Evolutionary conservation across 2,797 vertebrate species (phyloP).

Genomic region (Geotrypetes seraphini): DNA sequence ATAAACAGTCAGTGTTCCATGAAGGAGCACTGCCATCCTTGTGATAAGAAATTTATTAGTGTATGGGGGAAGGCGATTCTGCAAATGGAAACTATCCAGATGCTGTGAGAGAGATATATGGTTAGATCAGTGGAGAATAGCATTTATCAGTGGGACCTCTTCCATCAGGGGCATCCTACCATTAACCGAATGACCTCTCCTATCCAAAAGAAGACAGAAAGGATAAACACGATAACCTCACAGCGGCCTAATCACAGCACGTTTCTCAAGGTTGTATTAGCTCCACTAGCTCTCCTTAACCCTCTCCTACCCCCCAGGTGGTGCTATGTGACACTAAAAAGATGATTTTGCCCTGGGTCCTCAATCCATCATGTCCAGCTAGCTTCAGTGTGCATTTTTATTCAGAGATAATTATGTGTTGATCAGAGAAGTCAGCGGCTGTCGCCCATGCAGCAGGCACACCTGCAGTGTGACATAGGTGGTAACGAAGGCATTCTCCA

Average conservation of each 20-base stretch:
- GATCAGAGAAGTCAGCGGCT: constrained; percentile 68
- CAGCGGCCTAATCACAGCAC: constrained; percentile 29
- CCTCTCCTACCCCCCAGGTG: constrained; percentile 62
- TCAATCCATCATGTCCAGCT: constrained; percentile 77
- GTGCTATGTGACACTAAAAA: constrained; percentile 48
- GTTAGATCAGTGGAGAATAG: constrained; percentile 44
- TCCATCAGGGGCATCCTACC: constrained; percentile 44
- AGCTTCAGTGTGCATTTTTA: constrained; percentile 57
- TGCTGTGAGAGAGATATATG: constrained; percentile 52
- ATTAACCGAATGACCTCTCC: constrained; percentile 58
- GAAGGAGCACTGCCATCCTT: constrained; percentile 94
- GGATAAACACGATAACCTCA: constrained; percentile 65
- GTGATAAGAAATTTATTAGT: constrained; percentile 99
- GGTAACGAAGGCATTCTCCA: constrained; percentile 64
- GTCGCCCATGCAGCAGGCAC: constrained; percentile 66
- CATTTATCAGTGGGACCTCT: constrained; percentile 43
- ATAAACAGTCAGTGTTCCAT: constrained; percentile 99
- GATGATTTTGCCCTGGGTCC: constrained; percentile 64
- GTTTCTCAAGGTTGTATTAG: constrained; percentile 48
- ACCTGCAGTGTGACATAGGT: constrained; percentile 66
- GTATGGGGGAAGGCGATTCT: constrained; percentile 63
- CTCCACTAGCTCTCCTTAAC: constrained; percentile 51
- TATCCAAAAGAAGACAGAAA: constrained; percentile 38
- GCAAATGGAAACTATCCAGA: constrained; percentile 60
- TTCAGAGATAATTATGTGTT: constrained; percentile 78